Evolutionary conservation across 2,888 invertebrate species (phyloP).

Genomic region (Chalcosyrphus nemorum): DNA sequence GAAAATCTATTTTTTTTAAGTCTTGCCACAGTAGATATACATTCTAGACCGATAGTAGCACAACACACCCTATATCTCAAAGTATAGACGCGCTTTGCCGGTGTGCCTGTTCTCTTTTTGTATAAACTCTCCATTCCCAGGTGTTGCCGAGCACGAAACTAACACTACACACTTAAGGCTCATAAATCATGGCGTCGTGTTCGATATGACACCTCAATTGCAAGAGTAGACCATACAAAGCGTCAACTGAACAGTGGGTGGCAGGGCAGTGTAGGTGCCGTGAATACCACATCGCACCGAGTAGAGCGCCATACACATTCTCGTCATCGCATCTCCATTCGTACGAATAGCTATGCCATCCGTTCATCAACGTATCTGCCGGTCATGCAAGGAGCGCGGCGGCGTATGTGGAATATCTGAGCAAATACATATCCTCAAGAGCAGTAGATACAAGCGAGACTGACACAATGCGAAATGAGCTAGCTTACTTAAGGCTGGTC

Average conservation of each 20-base stretch:
- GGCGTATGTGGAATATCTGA: constrained; percentile 61
- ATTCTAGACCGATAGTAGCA: no score
- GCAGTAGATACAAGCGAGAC: background rate
- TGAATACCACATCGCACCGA: background rate
- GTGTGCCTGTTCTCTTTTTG: background rate
- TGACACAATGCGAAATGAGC: constrained; percentile 71
- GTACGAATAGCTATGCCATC: background rate
- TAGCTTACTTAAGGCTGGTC: constrained; percentile 70
- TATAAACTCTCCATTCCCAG: background rate
- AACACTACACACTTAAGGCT: constrained; percentile 7
- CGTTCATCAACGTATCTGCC: constrained; percentile 45
- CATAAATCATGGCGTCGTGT: constrained; percentile 54
- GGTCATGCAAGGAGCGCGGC: constrained; percentile 52
- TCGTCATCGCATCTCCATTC: background rate
- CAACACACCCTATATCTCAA: background rate
- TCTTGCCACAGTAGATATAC: no score
- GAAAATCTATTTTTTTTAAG: no score
- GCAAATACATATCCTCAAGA: constrained; percentile 27
- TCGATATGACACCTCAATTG: constrained; percentile 58
- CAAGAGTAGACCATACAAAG: constrained; percentile 30
- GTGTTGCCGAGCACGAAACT: background rate
- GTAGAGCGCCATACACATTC: background rate
- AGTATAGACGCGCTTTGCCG: background rate
- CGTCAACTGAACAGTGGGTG: background rate
- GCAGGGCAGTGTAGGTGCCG: background rate